A percentile compares a stretch with the other conserved stretches of the same genome.
phyloP scores from a whole-genome alignment of 1,140 invertebrate genomes.

The Vanessa atalanta region DNA sequence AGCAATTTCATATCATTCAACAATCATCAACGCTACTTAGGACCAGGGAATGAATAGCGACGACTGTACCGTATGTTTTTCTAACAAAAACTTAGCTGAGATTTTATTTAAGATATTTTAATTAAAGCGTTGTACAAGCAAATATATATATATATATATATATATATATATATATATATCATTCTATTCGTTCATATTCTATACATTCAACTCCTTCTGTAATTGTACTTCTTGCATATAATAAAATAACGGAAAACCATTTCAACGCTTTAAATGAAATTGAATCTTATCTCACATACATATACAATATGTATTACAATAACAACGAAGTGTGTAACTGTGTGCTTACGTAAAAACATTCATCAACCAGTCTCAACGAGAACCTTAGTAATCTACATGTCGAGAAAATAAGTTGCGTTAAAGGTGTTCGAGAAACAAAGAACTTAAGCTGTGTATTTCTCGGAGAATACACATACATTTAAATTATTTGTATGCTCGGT shows the following conservation, averaged over 20 bases:
- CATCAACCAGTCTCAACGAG: slow-evolving; percentile 34
- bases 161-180: background rate
- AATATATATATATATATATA: background rate
- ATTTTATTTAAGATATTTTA: background rate
- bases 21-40: too few relatives aligned
- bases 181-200: background rate
- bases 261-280: background rate
- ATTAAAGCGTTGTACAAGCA: background rate
- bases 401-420: slow-evolving; percentile 33
- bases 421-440: slow-evolving; percentile 22
- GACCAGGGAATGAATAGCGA: too few relatives aligned
- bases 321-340: slow-evolving; percentile 5
- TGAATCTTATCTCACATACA: background rate
- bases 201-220: background rate
- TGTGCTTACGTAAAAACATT: slow-evolving; percentile 28
- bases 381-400: slow-evolving; percentile 38
- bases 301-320: slow-evolving; percentile 1
- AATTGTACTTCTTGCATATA: background rate
- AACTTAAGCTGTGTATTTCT: slow-evolving; percentile 16
- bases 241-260: background rate
- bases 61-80: too few relatives aligned
- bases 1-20: too few relatives aligned
- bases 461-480: background rate
- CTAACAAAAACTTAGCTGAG: too few relatives aligned
- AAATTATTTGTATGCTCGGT: background rate